phyloP scores from a whole-genome alignment of 2,888 invertebrate species.

The Ophraella communa region DNA sequence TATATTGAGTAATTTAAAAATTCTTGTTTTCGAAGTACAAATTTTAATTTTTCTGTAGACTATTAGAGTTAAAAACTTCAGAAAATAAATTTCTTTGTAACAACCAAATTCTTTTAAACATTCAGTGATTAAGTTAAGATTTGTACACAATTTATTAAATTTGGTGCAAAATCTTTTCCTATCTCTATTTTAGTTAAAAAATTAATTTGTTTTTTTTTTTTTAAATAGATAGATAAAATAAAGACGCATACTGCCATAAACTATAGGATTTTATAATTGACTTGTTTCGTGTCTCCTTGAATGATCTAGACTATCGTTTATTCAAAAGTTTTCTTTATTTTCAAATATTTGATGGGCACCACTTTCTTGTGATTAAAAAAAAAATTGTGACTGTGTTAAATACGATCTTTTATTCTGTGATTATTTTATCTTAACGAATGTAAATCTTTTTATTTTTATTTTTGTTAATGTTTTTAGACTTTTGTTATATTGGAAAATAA shows the following conservation, averaged over 20 bases:
- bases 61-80: not conserved
- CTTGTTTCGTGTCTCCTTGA: constrained; percentile 20
- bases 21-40: no score
- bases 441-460: constrained; percentile 45
- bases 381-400: constrained; percentile 36
- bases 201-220: constrained; percentile 12
- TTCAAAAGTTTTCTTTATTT: constrained; percentile 38
- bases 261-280: constrained; percentile 28
- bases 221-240: constrained; percentile 5
- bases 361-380: constrained; percentile 47
- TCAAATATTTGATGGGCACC: constrained; percentile 46
- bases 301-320: constrained; percentile 38
- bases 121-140: not conserved
- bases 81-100: no score
- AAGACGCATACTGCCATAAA: constrained; percentile 35
- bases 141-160: not conserved
- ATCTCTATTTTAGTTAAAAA: constrained; percentile 21
- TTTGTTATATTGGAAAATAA: constrained; percentile 35
- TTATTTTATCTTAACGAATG: constrained; percentile 45
- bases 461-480: constrained; percentile 35
- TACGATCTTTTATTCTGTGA: constrained; percentile 45
- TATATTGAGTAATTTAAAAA: no score
- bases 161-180: not conserved
- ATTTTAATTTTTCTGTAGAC: no score
- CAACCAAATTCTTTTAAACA: no score